Conservation (phyloP, 2,888 invertebrate species). For the Gisinianus flammeolus region DNA sequence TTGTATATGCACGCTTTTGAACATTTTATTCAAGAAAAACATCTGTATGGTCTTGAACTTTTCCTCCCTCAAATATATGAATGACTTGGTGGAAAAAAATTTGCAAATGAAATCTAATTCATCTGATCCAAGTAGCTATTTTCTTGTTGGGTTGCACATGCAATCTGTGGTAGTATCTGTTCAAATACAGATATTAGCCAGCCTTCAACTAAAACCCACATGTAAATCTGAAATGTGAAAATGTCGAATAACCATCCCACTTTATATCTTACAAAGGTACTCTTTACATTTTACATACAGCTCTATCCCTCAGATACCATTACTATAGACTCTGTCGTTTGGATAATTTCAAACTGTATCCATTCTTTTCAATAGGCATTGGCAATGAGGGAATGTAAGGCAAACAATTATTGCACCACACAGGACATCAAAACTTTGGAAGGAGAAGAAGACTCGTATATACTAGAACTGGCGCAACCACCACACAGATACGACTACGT, state of each 20-base stretch:
- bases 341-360: too few species aligned
- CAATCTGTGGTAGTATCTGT: neutral
- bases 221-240: neutral
- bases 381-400: neutral
- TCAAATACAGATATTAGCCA: neutral
- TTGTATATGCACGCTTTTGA: neutral
- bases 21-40: too few species aligned
- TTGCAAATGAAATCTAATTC: neutral
- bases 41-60: neutral
- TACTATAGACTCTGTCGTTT: too few species aligned
- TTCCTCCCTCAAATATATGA: neutral
- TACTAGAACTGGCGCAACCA: neutral
- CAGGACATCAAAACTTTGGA: neutral
- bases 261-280: too few species aligned
- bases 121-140: neutral
- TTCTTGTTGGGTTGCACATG: too few species aligned
- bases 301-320: too few species aligned
- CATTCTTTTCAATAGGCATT: neutral
- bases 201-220: neutral
- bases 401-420: constrained; percentile 3
- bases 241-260: too few species aligned
- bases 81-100: neutral
- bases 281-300: too few species aligned
- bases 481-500: neutral
- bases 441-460: neutral